These are phyloP conservation scores for Cataglyphis altisquamis DNA, from an alignment of 2,888 invertebrate genomes.

Conservation along the genomic window DNA sequence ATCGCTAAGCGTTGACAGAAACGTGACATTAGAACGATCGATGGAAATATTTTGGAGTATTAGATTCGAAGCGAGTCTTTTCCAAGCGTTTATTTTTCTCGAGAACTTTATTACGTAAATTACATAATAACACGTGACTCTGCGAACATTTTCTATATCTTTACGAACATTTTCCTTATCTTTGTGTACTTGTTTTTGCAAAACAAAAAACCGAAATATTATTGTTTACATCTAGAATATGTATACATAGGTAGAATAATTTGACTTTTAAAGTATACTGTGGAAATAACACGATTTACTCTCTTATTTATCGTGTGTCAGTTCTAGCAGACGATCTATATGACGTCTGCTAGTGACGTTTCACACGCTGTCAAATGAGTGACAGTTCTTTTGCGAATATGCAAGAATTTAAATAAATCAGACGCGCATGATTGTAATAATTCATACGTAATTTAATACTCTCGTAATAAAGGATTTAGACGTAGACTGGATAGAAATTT, in stretches of 20 bases:
- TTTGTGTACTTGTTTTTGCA: background rate
- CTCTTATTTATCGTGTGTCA: constrained; percentile 72
- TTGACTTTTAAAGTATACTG: background rate
- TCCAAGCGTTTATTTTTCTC: no score
- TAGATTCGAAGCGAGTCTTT: background rate
- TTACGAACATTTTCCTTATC: background rate
- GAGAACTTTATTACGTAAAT: background rate
- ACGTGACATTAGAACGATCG: background rate
- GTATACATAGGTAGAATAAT: background rate
- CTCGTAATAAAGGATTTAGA: background rate
- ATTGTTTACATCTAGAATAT: background rate
- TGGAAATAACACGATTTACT: constrained; percentile 38
- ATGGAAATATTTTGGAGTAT: background rate
- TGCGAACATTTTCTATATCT: background rate
- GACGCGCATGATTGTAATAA: background rate
- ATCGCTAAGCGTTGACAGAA: background rate
- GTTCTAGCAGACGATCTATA: constrained; percentile 78
- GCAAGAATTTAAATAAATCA: background rate
- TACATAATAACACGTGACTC: constrained; percentile 31
- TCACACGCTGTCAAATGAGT: background rate
- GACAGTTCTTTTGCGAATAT: no score
- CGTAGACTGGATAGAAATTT: no score
- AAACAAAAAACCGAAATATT: background rate
- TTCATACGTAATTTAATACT: background rate
- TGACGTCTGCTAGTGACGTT: constrained; percentile 70